Evolutionary conservation across 2,113 vertebrate genomes (phyloP), one percentile per base, ranked within the genome.

Genomic region (Anoura caudifer): DNA sequence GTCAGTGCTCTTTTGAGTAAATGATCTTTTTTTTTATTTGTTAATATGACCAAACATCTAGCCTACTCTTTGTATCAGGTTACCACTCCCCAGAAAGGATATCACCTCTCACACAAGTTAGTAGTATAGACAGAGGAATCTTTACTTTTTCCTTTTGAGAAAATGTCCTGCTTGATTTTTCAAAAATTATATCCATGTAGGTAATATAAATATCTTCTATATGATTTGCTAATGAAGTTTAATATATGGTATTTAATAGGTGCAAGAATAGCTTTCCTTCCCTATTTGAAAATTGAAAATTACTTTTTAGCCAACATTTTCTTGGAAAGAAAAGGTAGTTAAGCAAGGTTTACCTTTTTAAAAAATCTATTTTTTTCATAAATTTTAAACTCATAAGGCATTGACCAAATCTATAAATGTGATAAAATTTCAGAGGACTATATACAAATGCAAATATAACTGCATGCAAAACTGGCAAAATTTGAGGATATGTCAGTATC

Each of bases 261-360:
- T 93, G 5, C 72, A 75, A 73, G 79, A 86, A 38, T 33, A 90
- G 45, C 33, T 90, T 81, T 81, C 80, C n/a, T 75, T 69, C 22
- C 41, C 38, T 50, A 10, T 81, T 83, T 89, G 72, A 90, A 88
- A 95, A 24, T 38, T 87, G 33, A 56, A 93, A 82, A 90, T 84
- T 20, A 76, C 50, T 76, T 88, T 85, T 63, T 59, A 79, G 50
- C 52, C 15, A 91, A 0, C 36, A 67, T 90, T 76, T 59, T 81
- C 54, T 22, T 87, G n/a, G 20, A 3, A 15, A 12, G 36, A 81
- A 59, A 75, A 43, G 16, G 41, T 87, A 82, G 59, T 61, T 87
- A 87, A 77, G 43, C 36, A 79, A 89, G 22, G 3, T 88, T 92
- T 94, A 61, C 33, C 26, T n/a, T 90, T 86, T 69, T 73, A 17